phyloP scores from a whole-genome alignment of 1,140 invertebrate species.

The Drosophila watanabei region DNA sequence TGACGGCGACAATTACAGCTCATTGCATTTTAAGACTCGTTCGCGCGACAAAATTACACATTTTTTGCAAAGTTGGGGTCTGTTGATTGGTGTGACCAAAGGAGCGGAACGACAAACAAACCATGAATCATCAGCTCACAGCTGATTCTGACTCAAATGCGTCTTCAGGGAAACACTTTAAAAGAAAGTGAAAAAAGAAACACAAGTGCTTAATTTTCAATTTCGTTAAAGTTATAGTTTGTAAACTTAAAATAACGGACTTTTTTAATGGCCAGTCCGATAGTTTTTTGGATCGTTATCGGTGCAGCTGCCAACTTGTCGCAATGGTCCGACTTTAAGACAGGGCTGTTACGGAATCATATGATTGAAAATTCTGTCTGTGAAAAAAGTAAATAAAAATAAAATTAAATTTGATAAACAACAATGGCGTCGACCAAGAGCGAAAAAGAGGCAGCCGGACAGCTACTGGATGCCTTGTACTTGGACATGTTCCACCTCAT shows the following conservation, averaged over 20 bases:
- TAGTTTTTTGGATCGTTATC: conserved; percentile 3
- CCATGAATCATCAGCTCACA: background rate
- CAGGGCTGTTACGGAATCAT: conserved; percentile 58
- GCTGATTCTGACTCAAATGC: background rate
- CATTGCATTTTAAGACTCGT: conserved; percentile 14
- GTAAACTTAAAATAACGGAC: background rate
- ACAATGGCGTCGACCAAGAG: conserved; percentile 38
- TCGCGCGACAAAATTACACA: conserved; percentile 26
- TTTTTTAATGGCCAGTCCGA: background rate
- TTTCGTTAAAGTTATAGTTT: too few species aligned
- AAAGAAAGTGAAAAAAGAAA: background rate
- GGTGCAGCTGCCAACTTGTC: conserved; percentile 28
- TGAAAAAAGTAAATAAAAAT: conserved; percentile 24
- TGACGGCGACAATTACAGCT: conserved; percentile 18
- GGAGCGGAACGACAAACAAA: conserved; percentile 1
- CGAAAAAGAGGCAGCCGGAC: conserved; percentile 56
- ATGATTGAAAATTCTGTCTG: conserved; percentile 48
- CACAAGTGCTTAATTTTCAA: too few species aligned
- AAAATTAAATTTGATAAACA: background rate
- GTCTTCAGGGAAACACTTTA: background rate
- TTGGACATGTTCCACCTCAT: conserved; percentile 79
- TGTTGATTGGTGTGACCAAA: conserved; percentile 7
- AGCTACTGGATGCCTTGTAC: conserved; percentile 70
- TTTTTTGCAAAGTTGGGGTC: conserved; percentile 14
- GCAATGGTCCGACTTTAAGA: background rate